Evolutionary conservation across 2,797 vertebrate species (phyloP).

Genomic region (Pangasius sanitwongsei): DNA sequence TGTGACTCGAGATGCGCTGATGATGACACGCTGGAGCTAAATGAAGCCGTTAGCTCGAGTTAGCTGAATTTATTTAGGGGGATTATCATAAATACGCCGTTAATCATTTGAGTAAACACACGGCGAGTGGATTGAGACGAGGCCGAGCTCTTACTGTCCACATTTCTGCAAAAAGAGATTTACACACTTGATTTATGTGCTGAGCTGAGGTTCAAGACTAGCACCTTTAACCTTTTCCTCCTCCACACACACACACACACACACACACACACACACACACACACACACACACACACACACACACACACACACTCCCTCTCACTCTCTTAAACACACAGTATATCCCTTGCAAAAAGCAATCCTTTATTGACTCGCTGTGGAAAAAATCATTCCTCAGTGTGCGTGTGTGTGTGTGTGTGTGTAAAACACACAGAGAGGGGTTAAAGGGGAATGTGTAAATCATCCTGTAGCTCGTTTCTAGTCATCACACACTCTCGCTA

Average conservation of each 20-base stretch:
- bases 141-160: background rate
- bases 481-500: slow-evolving; percentile 39
- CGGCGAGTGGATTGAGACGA: background rate
- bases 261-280: background rate
- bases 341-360: slow-evolving; percentile 10
- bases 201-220: background rate
- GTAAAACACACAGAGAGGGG: background rate
- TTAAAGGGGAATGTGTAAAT: slow-evolving; percentile 42
- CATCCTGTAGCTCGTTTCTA: slow-evolving; percentile 43
- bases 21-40: background rate
- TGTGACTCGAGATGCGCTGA: background rate
- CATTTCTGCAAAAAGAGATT: background rate
- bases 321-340: slow-evolving; percentile 4
- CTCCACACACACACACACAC: background rate
- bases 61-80: background rate
- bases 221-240: slow-evolving; percentile 37
- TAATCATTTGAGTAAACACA: background rate
- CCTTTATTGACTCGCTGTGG: background rate
- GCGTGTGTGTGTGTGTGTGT: background rate
- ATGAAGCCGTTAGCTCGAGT: background rate
- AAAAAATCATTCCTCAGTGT: slow-evolving; percentile 7
- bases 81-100: background rate
- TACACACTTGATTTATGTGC: slow-evolving; percentile 31
- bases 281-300: slow-evolving; percentile 23
- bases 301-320: background rate